phyloP scores from a whole-genome alignment of 2,888 invertebrate genomes.

The Patella depressa region DNA sequence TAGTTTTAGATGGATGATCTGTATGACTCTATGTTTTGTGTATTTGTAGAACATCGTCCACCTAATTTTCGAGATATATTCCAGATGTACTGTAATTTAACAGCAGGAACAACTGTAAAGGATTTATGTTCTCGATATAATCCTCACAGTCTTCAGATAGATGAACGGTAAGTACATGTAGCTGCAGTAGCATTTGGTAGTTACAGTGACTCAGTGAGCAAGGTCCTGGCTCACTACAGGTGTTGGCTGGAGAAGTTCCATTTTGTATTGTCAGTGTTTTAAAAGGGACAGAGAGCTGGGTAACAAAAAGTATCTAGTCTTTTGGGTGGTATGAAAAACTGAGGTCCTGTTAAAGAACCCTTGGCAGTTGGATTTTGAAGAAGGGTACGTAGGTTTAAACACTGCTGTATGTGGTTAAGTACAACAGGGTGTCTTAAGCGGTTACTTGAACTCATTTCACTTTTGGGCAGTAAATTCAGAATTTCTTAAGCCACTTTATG shows the following conservation, averaged over 20 bases:
- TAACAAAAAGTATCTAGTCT: too few species aligned
- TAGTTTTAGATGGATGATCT: neutral
- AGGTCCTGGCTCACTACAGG: too few species aligned
- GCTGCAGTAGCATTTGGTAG: neutral
- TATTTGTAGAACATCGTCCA: conserved; percentile 76
- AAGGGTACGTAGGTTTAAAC: too few species aligned
- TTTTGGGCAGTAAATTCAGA: neutral
- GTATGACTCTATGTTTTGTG: neutral
- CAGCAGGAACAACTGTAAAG: conserved; percentile 82
- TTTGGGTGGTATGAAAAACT: too few species aligned
- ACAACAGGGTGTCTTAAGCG: neutral
- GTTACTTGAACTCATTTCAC: neutral
- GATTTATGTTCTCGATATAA: conserved; percentile 83
- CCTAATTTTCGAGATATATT: conserved; percentile 82
- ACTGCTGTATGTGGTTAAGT: neutral
- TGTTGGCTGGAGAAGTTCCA: too few species aligned
- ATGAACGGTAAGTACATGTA: conserved; percentile 64
- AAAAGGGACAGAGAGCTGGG: too few species aligned
- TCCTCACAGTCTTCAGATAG: conserved; percentile 79
- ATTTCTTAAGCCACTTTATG: neutral
- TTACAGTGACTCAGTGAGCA: too few species aligned
- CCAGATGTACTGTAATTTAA: conserved; percentile 83
- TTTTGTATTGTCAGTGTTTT: too few species aligned
- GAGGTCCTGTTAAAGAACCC: too few species aligned
- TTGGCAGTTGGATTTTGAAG: too few species aligned